phyloP scores from a whole-genome alignment of 1,140 invertebrate genomes.

The Drosophila leontia region DNA sequence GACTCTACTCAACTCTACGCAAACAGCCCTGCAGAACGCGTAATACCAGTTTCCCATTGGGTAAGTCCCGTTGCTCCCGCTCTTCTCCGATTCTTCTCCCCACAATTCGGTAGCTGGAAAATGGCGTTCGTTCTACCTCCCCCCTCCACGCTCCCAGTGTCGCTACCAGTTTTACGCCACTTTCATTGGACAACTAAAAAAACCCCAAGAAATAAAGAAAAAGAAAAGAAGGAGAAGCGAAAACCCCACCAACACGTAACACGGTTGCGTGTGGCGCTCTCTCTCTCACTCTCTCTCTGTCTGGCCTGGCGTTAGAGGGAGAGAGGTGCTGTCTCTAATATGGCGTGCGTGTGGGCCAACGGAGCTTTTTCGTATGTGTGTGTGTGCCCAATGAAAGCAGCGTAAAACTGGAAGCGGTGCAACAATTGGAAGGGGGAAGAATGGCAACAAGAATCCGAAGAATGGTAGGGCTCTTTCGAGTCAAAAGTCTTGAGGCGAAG shows the following conservation, averaged over 20 bases:
- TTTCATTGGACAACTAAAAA: conserved; percentile 73
- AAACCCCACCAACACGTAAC: conserved; percentile 42
- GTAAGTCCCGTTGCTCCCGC: conserved; percentile 45
- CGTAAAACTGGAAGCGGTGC: conserved; percentile 12
- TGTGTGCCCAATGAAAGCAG: conserved; percentile 19
- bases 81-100: conserved; percentile 24
- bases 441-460: neutral
- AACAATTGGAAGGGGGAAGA: conserved; percentile 8
- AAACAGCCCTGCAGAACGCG: conserved; percentile 21
- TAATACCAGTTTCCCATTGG: conserved; percentile 64
- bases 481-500: neutral
- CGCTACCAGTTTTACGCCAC: conserved; percentile 84
- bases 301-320: conserved; percentile 36
- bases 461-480: neutral
- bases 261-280: conserved; percentile 42
- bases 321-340: conserved; percentile 36
- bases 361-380: conserved; percentile 41
- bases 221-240: conserved; percentile 22
- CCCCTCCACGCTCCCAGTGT: conserved; percentile 23
- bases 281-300: conserved; percentile 14
- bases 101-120: conserved; percentile 42
- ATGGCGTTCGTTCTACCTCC: conserved; percentile 46
- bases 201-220: conserved; percentile 16
- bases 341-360: conserved; percentile 61
- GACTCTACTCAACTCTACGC: conserved; percentile 1